These are phyloP conservation scores for Unio pictorum DNA, from an alignment of 2,888 invertebrate species.

Conservation along the genomic window DNA sequence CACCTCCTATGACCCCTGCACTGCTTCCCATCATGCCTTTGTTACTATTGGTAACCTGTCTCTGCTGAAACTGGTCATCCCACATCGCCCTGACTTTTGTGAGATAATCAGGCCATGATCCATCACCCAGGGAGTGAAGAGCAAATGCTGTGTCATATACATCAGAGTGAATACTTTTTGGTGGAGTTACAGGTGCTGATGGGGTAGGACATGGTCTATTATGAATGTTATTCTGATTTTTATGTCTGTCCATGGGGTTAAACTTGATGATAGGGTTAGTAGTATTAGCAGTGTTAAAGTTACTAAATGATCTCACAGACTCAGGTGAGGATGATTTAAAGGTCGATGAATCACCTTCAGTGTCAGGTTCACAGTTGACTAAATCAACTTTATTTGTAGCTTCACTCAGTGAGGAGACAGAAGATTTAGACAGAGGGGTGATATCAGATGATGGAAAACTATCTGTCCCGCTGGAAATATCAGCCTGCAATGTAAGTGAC, in stretches of 20 bases:
- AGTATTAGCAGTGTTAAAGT: slow-evolving; percentile 21
- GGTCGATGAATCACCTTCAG: slow-evolving; percentile 2
- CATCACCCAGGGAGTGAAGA: slow-evolving; percentile 63
- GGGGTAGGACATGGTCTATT: slow-evolving; percentile 13
- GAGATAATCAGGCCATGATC: slow-evolving; percentile 55
- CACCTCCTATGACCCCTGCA: slow-evolving; percentile 15
- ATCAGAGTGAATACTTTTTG: slow-evolving; percentile 64
- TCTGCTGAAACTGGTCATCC: slow-evolving; percentile 55
- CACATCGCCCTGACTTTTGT: slow-evolving; percentile 65
- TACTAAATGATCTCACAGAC: background rate
- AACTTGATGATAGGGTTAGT: slow-evolving; percentile 33
- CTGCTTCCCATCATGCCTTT: slow-evolving; percentile 30
- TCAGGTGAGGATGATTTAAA: background rate
- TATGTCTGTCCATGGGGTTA: slow-evolving; percentile 33
- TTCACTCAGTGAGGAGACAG: no score
- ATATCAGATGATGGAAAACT: no score
- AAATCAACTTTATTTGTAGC: no score
- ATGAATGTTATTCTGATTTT: slow-evolving; percentile 9
- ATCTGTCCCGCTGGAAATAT: no score
- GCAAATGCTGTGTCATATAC: slow-evolving; percentile 69
- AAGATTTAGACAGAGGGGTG: no score
- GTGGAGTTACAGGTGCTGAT: slow-evolving; percentile 8
- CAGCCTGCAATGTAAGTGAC: no score
- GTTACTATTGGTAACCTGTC: slow-evolving; percentile 28
- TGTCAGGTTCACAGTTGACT: background rate